Evolutionary conservation across 2,113 vertebrate species (phyloP), one percentile per base, ranked within the genome.

Genomic region (Petrocephalus microphthalmus): DNA sequence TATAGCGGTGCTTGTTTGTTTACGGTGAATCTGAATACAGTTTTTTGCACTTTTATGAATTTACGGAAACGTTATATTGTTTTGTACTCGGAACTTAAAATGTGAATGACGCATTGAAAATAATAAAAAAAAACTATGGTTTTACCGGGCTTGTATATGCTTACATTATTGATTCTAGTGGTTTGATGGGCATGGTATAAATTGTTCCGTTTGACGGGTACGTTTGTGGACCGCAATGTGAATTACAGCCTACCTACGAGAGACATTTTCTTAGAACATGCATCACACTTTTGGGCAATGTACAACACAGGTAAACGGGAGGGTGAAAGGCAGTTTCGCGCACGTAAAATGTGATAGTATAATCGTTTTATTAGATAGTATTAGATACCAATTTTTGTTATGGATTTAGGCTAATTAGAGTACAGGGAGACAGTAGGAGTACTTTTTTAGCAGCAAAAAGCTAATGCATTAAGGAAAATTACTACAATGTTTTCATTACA

Each of bases 41-140:
- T 95, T 95, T 84, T 89, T 94, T 94, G 94, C 94, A 95, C 95
- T 95, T 95, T 93, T 93, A 89, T 91, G 87, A 93, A 93, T 91
- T 57, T 87, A 92, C 89, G 88, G 74, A 95, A 94, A 94, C 94
- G 94, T 95, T 95, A 96, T 95, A 95, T 91, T 91, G 85, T 89
- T 96, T 95, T 94, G 95, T 95, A 95, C 90, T 83, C 91, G 91
- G 89, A 91, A 90, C 90, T 91, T 93, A 90, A 93, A 93, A 93
- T 84, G 83, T 92, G 92, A 91, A 94, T 94, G 93, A 71, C 92
- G 85, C 89, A 92, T 91, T 91, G 92, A 94, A 90, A 90, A 95
- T 92, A 89, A 42, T 29, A 91, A 47, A 92, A 89, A 42, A 33
- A 91, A 47, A 92, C 90, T 83, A 89, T 83, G 78, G 54, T 67